These are phyloP conservation scores for Butorides virescens DNA, from an alignment of 2,113 vertebrate genomes.

Conservation along the genomic window DNA sequence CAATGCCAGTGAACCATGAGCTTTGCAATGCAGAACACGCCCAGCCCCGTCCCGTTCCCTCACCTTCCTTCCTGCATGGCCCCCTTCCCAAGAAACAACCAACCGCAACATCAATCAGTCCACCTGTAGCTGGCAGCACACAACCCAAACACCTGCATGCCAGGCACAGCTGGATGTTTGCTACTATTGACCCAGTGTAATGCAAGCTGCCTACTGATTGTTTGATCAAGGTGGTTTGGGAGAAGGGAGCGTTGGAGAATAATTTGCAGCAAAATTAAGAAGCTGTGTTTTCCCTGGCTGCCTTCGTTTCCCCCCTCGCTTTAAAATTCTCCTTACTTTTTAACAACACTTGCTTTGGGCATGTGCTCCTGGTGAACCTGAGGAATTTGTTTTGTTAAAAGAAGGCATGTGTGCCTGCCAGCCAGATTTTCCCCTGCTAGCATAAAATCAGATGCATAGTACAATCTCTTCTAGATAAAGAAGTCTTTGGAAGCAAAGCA, in stretches of 20 bases:
- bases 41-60: not conserved
- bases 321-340: slow-evolving; percentile 46
- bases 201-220: not conserved
- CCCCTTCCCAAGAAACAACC: not conserved
- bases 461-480: not conserved
- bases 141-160: slow-evolving; percentile 10
- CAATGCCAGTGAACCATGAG: not conserved
- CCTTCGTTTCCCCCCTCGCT: not conserved
- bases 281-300: slow-evolving; percentile 51
- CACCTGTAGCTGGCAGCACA: not conserved
- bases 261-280: slow-evolving; percentile 56
- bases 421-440: slow-evolving; percentile 11
- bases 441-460: not conserved
- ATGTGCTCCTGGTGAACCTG: not conserved
- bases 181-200: not conserved
- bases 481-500: not conserved
- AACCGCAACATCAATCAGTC: not conserved
- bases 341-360: slow-evolving; percentile 17
- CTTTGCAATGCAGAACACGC: not conserved
- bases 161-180: slow-evolving; percentile 5
- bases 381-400: slow-evolving; percentile 24
- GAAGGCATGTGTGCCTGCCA: not conserved
- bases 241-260: not conserved
- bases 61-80: not conserved
- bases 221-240: slow-evolving; percentile 48